These are phyloP conservation scores for Lagopus leucura DNA, from an alignment of 2,113 vertebrate genomes.

Conservation along the genomic window DNA sequence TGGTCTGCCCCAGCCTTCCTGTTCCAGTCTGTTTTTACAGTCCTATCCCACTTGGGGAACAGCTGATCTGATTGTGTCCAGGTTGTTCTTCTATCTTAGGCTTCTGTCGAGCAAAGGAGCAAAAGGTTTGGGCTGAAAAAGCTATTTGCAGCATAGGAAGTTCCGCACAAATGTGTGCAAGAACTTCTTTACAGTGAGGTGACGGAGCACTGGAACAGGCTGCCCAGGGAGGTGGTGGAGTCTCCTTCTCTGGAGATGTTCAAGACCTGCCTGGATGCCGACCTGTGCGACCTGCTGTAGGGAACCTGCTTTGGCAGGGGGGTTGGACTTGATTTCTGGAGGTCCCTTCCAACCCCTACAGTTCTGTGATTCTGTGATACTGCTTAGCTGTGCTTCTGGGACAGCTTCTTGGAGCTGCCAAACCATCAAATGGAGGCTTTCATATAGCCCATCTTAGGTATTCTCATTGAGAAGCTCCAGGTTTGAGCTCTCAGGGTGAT, in stretches of 20 bases:
- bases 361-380: too few species aligned
- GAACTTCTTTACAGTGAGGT: too few species aligned
- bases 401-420: background rate
- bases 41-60: background rate
- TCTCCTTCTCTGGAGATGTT: too few species aligned
- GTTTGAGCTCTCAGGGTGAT: background rate
- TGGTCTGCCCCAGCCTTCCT: background rate
- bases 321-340: too few species aligned
- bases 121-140: background rate
- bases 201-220: too few species aligned
- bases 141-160: background rate
- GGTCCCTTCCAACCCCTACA: too few species aligned
- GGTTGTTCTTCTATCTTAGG: background rate
- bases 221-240: too few species aligned
- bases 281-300: too few species aligned
- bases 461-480: background rate
- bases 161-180: too few species aligned
- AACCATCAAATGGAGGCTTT: background rate
- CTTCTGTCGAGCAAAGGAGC: background rate
- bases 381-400: background rate
- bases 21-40: background rate
- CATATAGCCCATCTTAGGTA: background rate
- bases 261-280: too few species aligned
- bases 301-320: too few species aligned
- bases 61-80: background rate